Percentiles rank a stretch among this genome's conserved stretches.
Evolutionary conservation across 2,888 invertebrate genomes (phyloP).

Genomic region (Itoplectis maculator): DNA sequence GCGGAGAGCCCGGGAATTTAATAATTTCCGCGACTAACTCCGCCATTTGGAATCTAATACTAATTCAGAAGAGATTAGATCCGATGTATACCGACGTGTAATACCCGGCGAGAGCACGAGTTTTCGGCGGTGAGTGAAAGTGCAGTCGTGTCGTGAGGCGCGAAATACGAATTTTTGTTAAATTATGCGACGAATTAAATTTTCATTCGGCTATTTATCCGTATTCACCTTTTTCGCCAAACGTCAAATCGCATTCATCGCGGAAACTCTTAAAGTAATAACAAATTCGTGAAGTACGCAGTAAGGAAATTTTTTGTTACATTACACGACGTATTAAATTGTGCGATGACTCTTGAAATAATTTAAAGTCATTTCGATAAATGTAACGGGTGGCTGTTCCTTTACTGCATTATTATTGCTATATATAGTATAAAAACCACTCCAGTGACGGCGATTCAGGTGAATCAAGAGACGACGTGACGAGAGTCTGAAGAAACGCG

Average conservation of each 20-base stretch:
- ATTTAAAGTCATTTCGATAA: too few relatives aligned
- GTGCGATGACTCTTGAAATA: too few relatives aligned
- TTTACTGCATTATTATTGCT: not conserved
- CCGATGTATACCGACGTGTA: slow-evolving; percentile 2
- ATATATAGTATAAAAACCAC: not conserved
- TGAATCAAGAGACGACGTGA: not conserved
- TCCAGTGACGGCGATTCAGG: slow-evolving; percentile 3
- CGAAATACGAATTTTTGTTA: not conserved
- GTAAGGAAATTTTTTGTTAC: too few relatives aligned
- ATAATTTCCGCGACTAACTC: slow-evolving; percentile 36
- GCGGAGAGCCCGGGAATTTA: slow-evolving; percentile 37
- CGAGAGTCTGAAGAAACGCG: slow-evolving; percentile 15
- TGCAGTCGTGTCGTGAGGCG: not conserved
- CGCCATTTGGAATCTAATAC: slow-evolving; percentile 19
- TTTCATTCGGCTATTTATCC: too few relatives aligned
- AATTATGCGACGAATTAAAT: too few relatives aligned
- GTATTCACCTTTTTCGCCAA: too few relatives aligned
- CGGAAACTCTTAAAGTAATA: too few relatives aligned
- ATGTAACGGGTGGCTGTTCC: not conserved
- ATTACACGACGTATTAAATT: too few relatives aligned
- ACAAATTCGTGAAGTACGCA: too few relatives aligned
- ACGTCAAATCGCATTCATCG: too few relatives aligned
- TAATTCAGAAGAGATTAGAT: slow-evolving; percentile 25
- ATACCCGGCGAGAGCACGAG: not conserved
- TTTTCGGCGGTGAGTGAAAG: not conserved